Percentiles rank a stretch among this genome's conserved stretches.
phyloP scores from a whole-genome alignment of 2,113 vertebrate species.

The Amphiprion percula region DNA sequence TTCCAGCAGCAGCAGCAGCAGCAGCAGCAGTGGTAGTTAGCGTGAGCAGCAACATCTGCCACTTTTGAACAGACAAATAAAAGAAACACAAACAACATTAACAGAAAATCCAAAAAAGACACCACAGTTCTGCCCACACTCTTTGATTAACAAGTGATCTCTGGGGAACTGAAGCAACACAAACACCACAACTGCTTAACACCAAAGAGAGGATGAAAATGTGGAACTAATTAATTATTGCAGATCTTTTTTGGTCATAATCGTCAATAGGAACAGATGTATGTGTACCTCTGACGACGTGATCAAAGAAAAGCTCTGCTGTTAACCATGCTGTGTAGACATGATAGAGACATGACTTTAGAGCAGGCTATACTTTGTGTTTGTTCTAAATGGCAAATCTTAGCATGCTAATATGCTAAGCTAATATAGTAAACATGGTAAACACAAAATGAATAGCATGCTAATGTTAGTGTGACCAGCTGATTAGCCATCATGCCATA shows the following conservation, averaged over 20 bases:
- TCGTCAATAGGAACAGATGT: neutral
- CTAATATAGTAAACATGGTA: neutral
- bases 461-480: neutral
- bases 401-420: no score
- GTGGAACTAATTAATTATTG: slow-evolving; percentile 18
- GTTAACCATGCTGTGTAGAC: neutral
- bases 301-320: slow-evolving; percentile 22
- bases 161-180: slow-evolving; percentile 25
- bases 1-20: slow-evolving; percentile 1
- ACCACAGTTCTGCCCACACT: slow-evolving; percentile 42
- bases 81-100: slow-evolving; percentile 61
- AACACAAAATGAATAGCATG: neutral
- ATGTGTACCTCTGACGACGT: slow-evolving; percentile 4
- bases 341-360: neutral
- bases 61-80: slow-evolving; percentile 49
- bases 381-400: no score
- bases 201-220: slow-evolving; percentile 19
- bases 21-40: slow-evolving; percentile 16
- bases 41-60: slow-evolving; percentile 58
- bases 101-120: slow-evolving; percentile 43
- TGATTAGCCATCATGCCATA: no score
- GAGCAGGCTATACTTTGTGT: neutral
- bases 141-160: slow-evolving; percentile 55
- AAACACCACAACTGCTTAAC: slow-evolving; percentile 33
- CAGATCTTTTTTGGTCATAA: neutral